These are phyloP conservation scores for Ypsolopha sequella DNA, from an alignment of 2,888 invertebrate species.

Conservation along the genomic window DNA sequence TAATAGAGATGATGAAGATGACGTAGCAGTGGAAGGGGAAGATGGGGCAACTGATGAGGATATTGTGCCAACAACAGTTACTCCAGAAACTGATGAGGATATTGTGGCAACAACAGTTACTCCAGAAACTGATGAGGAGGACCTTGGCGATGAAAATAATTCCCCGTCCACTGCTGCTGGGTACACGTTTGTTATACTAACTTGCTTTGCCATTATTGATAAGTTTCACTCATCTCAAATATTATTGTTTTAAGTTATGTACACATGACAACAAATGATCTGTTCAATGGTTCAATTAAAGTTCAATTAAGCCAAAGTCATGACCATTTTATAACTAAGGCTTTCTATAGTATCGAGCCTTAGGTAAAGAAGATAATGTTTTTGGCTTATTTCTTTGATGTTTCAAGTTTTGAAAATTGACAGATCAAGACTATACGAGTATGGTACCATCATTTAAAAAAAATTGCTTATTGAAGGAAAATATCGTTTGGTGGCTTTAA, in stretches of 20 bases:
- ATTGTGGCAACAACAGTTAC: constrained; percentile 9
- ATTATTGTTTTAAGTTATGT: constrained; percentile 18
- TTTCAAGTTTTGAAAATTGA: too few relatives aligned
- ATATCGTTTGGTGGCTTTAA: too few relatives aligned
- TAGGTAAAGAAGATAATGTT: too few relatives aligned
- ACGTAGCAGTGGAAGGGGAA: neutral
- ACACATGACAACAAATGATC: neutral
- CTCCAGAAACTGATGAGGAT: constrained; percentile 3
- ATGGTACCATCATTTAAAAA: too few relatives aligned
- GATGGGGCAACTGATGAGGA: neutral
- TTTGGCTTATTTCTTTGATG: too few relatives aligned
- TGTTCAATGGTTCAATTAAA: too few relatives aligned
- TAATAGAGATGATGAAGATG: constrained; percentile 18
- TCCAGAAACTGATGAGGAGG: constrained; percentile 10
- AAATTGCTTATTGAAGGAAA: too few relatives aligned
- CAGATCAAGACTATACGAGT: too few relatives aligned
- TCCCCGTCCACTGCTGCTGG: constrained; percentile 39
- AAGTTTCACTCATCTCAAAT: constrained; percentile 30
- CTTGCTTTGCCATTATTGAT: constrained; percentile 31
- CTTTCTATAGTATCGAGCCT: too few relatives aligned
- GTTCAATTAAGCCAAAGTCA: too few relatives aligned
- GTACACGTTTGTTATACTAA: constrained; percentile 39
- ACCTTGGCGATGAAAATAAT: constrained; percentile 13
- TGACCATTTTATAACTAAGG: too few relatives aligned
- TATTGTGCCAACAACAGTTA: constrained; percentile 8